Conservation (phyloP, 2,888 invertebrate genomes). For the Beris chalybata region DNA sequence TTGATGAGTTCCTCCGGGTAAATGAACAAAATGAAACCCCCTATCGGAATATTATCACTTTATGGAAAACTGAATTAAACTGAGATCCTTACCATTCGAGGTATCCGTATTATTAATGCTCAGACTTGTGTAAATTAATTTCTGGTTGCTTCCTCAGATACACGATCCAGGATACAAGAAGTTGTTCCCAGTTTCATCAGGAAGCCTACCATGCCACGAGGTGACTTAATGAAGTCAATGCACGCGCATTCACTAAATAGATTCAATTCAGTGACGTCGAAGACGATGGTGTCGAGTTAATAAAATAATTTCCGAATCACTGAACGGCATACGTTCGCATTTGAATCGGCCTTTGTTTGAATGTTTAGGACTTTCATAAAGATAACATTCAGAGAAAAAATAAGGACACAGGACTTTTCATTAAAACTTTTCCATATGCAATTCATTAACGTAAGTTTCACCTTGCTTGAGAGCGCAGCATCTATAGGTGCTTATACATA, state of each 20-base stretch:
- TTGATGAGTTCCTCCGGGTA: not conserved
- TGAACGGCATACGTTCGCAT: conserved; percentile 35
- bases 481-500: too few species aligned
- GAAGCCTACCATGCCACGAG: too few species aligned
- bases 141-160: conserved; percentile 20
- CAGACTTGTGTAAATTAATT: conserved; percentile 38
- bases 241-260: conserved; percentile 2
- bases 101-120: conserved; percentile 33
- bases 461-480: not conserved
- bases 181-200: too few species aligned
- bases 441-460: not conserved
- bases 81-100: conserved; percentile 21
- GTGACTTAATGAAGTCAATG: not conserved
- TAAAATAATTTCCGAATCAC: conserved; percentile 37
- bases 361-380: conserved; percentile 2
- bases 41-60: conserved; percentile 13
- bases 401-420: conserved; percentile 2
- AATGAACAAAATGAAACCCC: conserved; percentile 11
- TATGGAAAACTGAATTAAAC: too few species aligned
- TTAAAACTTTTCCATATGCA: not conserved
- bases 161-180: too few species aligned
- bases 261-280: conserved; percentile 12
- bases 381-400: conserved; percentile 22
- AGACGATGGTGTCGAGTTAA: conserved; percentile 33
- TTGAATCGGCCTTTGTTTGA: conserved; percentile 19